phyloP scores from a whole-genome alignment of 2,888 invertebrate species.

The Lepidocyrtinus sp. region DNA sequence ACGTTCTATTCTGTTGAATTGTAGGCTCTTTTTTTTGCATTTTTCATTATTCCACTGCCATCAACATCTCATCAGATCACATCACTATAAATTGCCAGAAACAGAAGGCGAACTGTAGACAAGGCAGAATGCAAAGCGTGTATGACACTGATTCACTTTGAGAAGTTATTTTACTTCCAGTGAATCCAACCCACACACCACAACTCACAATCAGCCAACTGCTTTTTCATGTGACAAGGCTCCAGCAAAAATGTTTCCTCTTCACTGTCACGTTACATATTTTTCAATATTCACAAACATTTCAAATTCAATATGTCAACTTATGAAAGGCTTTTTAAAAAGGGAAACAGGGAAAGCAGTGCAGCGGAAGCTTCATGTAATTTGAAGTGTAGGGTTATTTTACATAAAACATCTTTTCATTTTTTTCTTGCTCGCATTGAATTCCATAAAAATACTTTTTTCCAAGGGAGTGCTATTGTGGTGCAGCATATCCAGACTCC shows the following conservation, averaged over 20 bases:
- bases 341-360: conserved; percentile 39
- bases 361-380: conserved; percentile 16
- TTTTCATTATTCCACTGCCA: too few species aligned
- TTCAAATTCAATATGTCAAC: conserved; percentile 53
- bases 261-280: conserved; percentile 21
- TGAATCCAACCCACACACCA: neutral
- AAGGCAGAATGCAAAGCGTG: conserved; percentile 40
- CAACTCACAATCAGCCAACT: conserved; percentile 1
- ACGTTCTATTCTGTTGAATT: too few species aligned
- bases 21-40: too few species aligned
- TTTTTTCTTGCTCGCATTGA: too few species aligned
- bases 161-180: conserved; percentile 8
- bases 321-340: too few species aligned
- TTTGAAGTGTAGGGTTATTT: conserved; percentile 24
- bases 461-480: neutral
- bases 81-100: conserved; percentile 50
- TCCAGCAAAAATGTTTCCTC: neutral
- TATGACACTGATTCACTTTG: conserved; percentile 53
- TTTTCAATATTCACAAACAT: conserved; percentile 17
- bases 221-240: neutral
- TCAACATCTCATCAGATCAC: too few species aligned
- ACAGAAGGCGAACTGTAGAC: conserved; percentile 35
- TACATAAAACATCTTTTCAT: too few species aligned
- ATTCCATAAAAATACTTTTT: conserved; percentile 9
- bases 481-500: conserved; percentile 15